Evolutionary conservation across 30 jellyfish, hydroid and myxozoan species (phyloP).

Genomic region (Aurelia aurita complex sp. Pacific): DNA sequence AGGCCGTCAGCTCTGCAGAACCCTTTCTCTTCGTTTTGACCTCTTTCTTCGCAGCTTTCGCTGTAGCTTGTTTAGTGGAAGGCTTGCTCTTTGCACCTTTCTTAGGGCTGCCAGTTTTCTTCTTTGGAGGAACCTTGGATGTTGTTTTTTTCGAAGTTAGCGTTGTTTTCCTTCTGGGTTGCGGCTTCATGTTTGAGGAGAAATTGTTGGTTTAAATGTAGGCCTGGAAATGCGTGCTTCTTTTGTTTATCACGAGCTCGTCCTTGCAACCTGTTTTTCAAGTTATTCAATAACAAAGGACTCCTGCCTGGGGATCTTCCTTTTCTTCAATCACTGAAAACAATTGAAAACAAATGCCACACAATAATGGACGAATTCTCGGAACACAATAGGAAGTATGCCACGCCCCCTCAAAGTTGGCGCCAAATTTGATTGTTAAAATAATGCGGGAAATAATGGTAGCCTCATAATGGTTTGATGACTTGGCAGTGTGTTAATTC

Average conservation of each 20-base stretch:
- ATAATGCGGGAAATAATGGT: not conserved
- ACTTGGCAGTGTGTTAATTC: conserved; percentile 9
- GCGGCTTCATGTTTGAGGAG: conserved; percentile 1
- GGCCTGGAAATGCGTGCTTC: too few relatives aligned
- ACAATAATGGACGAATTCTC: too few relatives aligned
- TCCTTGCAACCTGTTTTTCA: too few relatives aligned
- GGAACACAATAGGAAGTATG: too few relatives aligned
- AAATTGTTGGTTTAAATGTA: too few relatives aligned
- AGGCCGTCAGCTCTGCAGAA: conserved; percentile 46
- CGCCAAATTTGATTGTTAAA: conserved; percentile 17
- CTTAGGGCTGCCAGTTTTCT: not conserved
- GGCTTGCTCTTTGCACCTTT: not conserved
- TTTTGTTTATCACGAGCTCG: too few relatives aligned
- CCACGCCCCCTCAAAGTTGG: conserved; percentile 7
- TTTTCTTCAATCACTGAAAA: too few relatives aligned
- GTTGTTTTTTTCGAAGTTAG: not conserved
- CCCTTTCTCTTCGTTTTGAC: conserved; percentile 17
- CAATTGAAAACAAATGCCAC: too few relatives aligned
- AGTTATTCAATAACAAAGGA: too few relatives aligned
- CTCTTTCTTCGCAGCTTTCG: not conserved
- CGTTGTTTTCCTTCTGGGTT: conserved; percentile 3
- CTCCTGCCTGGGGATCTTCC: too few relatives aligned
- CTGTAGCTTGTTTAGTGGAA: not conserved
- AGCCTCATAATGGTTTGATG: conserved; percentile 41
- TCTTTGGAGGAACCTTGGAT: conserved; percentile 28